Evolutionary conservation across 23 tunicate species (phyloP).

Genomic region (Clavelina lepadiformis): DNA sequence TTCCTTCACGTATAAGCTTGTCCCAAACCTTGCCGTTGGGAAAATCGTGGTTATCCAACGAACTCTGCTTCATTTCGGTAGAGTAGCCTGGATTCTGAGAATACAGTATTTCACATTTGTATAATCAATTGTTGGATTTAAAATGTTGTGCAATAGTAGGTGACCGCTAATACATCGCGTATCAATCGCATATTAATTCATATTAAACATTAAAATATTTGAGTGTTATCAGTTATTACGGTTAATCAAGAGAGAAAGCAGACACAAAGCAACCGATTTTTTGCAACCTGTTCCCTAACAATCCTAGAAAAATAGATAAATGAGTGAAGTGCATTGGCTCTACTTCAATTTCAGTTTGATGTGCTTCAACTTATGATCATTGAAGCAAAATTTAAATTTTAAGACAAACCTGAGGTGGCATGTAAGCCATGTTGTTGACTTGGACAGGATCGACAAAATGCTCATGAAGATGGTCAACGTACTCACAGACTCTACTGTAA

Average conservation of each 20-base stretch:
- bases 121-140: background rate
- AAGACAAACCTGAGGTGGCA: slow-evolving; percentile 67
- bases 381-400: no score
- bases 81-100: slow-evolving; percentile 77
- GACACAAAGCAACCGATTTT: no score
- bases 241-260: no score
- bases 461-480: slow-evolving; percentile 94
- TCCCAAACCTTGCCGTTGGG: slow-evolving; percentile 79
- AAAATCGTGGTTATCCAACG: slow-evolving; percentile 48
- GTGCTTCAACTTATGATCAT: no score
- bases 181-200: background rate
- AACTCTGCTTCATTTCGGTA: slow-evolving; percentile 46
- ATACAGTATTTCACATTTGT: background rate
- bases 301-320: no score
- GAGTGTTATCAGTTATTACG: no score
- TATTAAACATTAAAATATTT: no score
- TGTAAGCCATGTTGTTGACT: slow-evolving; percentile 46
- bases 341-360: no score
- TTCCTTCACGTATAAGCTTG: slow-evolving; percentile 44
- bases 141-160: background rate
- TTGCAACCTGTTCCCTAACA: no score
- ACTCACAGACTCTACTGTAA: slow-evolving; percentile 76
- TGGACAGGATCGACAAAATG: slow-evolving; percentile 72
- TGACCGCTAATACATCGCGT: background rate
- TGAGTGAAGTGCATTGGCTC: no score